A percentile compares a stretch with the other conserved stretches of the same genome.
phyloP scores from a whole-genome alignment of 2,113 vertebrate genomes.

The Sitta europaea region DNA sequence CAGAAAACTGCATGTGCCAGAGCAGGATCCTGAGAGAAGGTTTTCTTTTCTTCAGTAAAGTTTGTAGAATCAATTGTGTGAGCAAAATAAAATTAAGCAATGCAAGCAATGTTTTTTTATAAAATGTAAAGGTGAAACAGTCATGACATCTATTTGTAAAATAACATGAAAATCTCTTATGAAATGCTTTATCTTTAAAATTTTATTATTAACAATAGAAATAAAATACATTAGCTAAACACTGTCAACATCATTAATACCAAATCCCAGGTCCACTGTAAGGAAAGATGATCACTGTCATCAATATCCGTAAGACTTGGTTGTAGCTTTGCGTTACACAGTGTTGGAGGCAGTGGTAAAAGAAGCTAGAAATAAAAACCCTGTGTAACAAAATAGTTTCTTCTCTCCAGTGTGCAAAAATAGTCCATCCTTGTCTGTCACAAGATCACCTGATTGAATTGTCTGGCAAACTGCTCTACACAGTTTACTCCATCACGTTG shows the following conservation, averaged over 20 bases:
- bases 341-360: background rate
- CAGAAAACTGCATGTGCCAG: background rate
- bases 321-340: background rate
- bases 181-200: background rate
- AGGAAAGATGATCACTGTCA: background rate
- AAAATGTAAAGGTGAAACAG: background rate
- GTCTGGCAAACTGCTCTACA: background rate
- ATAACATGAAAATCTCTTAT: background rate
- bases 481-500: background rate
- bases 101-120: background rate
- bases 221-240: background rate
- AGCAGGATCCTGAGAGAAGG: background rate
- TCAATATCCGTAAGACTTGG: fast-evolving
- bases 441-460: background rate
- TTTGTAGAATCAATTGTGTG: background rate
- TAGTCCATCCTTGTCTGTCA: background rate
- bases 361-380: background rate
- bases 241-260: background rate
- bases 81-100: background rate
- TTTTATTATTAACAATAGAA: background rate
- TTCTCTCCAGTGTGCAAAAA: background rate
- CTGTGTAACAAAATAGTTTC: background rate
- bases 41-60: background rate
- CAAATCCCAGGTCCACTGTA: background rate
- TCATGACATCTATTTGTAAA: background rate